Base-by-base conservation (phyloP, 2,797 vertebrate genomes). In the Kryptolebias ocellatus region DNA sequence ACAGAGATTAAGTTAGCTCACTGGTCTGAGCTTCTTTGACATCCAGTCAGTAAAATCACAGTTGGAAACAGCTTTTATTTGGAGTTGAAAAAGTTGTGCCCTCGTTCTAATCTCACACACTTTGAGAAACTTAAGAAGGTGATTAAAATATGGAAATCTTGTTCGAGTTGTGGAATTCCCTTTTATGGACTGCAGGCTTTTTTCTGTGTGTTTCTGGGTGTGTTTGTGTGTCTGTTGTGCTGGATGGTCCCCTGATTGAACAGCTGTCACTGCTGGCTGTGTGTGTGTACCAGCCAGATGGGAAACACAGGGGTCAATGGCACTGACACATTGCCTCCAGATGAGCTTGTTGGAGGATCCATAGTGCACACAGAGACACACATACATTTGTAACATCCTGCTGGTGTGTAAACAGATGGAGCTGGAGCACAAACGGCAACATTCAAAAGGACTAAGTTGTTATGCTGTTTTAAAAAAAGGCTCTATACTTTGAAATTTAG, bases 291-390 rank as follows among this genome's bases (percentile, higher is more conserved):
- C 83, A 83, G 81, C 84, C 89, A 92, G 88, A 92, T 92, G 89
- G 88, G 83, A 74, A 89, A 90, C 89, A 91, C 83, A 75, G 87
- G 90, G 89, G 89, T 92, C 89, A 90, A 86, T 86, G 86, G 87
- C 85, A 91, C 83, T 86, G 87, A 91, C 86, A 91, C 87, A 87
- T 79, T 84, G 83, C 81, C 83, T 87, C 86, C 89, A 89, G 87
- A 89, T 86, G 86, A 92, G 86, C 83, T 83, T 2, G 59, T 76
- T 86, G 73, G 75, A 72, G 81, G 79, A 89, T 84, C 83, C 72
- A 72, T 65, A 53, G 74, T 16, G 73, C 64, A 78, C 77, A 76
- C 64, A 84, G 62, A 24, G 67, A 37, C 64, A 71, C 57, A 39
- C 49, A 59, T n/a, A 45, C 8, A 59, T 44, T 1, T 56, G 65